Evolutionary conservation across 2,797 vertebrate species (phyloP), one percentile per base, ranked within the genome.

Genomic region (Staurois parvus): DNA sequence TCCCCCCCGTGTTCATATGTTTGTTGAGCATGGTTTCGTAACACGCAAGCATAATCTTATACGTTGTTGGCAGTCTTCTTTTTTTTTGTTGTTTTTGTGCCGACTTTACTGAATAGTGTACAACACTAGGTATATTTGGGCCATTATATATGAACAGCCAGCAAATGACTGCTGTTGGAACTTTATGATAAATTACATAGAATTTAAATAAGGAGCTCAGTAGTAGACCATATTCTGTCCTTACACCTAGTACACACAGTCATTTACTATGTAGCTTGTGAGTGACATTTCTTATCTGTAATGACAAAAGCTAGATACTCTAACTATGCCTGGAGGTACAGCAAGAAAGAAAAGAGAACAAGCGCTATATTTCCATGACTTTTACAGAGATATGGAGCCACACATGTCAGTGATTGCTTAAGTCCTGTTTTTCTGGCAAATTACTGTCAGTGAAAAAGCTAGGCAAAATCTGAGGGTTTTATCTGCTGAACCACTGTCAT

Each of bases 211-310:
- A 2, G 37, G 62, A 79, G 34, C 66, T 45, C 37, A 45, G 21
- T 68, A 68, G 77, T 37, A 79, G 77, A 40, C 37, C 40, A 10
- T 30, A 30, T 79, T 29, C 42, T 68, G 76, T 79, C 62, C 62
- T n/a, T 64, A 68, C 26, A 79, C 64, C 37, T 42, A 67, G 77
- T 34, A 30, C 11, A 68, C 40, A 26, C 28, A 48, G 77, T 24
- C 24, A n/a, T 64, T 79, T 28, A 69, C 76, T 67, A 17, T 67
- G 64, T 48, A 79, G 77, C 37, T 79, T 78, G 40, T 45, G 77
- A 79, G 40, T 48, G 64, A 68, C 77, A 79, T 79, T 67, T 48
- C 64, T 79, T 79, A 79, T 79, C 62, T 79, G 29, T 68, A 79
- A 79, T 67, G 77, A 68, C 77, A 79, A 79, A 79, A 67, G 64